These are phyloP conservation scores for Coregonus ussuriensis DNA, from an alignment of 2,797 vertebrate species.

Conservation along the genomic window DNA sequence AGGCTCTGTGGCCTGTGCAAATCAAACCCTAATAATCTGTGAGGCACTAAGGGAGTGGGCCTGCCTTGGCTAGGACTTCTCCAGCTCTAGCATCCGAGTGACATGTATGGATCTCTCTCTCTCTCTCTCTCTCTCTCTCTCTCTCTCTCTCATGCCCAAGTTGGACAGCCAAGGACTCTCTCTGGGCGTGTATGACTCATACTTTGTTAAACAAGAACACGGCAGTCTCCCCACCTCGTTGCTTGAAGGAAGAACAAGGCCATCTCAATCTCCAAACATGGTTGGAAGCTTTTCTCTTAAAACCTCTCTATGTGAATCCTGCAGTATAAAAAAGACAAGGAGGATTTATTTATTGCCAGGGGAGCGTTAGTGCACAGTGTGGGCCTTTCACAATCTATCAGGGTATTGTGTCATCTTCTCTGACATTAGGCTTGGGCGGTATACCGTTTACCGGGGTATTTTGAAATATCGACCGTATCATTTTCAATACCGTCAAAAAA, in stretches of 20 bases:
- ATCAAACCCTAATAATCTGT: conserved; percentile 21
- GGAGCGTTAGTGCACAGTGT: conserved; percentile 3
- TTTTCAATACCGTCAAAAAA: too few species aligned
- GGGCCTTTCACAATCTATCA: conserved; percentile 8
- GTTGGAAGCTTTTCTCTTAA: conserved; percentile 23
- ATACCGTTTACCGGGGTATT: too few species aligned
- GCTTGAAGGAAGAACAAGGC: conserved; percentile 29
- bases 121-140: conserved; percentile 34
- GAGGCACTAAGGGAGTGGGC: conserved; percentile 10
- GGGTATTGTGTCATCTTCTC: too few species aligned
- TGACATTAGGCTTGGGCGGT: too few species aligned
- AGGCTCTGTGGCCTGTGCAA: not conserved
- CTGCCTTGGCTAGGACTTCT: conserved; percentile 42
- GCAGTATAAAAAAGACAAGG: conserved; percentile 22
- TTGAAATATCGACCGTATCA: too few species aligned
- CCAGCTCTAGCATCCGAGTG: conserved; percentile 60
- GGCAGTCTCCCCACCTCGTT: conserved; percentile 38
- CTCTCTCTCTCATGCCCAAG: conserved; percentile 53
- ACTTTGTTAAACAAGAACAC: conserved; percentile 57
- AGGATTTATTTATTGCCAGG: conserved; percentile 28
- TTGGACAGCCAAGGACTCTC: conserved; percentile 49
- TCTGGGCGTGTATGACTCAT: conserved; percentile 46
- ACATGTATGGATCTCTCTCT: conserved; percentile 58
- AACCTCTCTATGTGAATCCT: conserved; percentile 15
- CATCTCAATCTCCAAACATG: conserved; percentile 48